Evolutionary conservation across 1,140 invertebrate genomes (phyloP).

Genomic region (Papilio dardanus): DNA sequence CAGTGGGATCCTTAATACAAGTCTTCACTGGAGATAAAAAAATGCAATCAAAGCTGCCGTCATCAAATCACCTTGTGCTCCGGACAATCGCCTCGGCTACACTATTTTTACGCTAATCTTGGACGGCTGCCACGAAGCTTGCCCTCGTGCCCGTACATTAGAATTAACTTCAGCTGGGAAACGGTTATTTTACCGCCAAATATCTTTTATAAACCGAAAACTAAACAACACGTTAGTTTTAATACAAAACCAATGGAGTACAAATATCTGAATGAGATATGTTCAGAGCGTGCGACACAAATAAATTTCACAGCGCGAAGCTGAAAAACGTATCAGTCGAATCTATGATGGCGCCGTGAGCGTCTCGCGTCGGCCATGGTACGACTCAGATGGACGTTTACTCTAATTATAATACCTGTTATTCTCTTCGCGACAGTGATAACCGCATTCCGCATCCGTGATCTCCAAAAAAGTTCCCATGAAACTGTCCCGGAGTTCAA

Average conservation of each 20-base stretch:
- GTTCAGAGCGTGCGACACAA: constrained; percentile 60
- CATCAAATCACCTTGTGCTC: constrained; percentile 59
- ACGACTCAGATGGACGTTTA: constrained; percentile 71
- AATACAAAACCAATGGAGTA: constrained; percentile 62
- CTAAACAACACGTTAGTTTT: constrained; percentile 53
- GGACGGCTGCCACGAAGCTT: constrained; percentile 70
- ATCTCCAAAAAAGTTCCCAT: constrained; percentile 62
- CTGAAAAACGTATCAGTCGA: constrained; percentile 66
- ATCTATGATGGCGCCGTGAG: constrained; percentile 75
- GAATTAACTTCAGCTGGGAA: constrained; percentile 68
- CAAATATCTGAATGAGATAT: constrained; percentile 56
- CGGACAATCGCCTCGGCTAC: constrained; percentile 73
- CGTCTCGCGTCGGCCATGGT: constrained; percentile 72
- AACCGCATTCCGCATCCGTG: constrained; percentile 79
- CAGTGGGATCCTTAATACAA: not conserved
- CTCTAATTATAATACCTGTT: constrained; percentile 74
- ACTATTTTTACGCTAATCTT: constrained; percentile 78
- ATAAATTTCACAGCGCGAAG: constrained; percentile 60
- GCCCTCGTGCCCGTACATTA: constrained; percentile 68
- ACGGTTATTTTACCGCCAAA: constrained; percentile 66
- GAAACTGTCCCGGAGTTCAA: constrained; percentile 56
- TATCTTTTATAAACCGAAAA: constrained; percentile 52
- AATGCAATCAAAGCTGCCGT: constrained; percentile 66
- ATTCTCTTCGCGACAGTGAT: constrained; percentile 75
- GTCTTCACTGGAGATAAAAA: constrained; percentile 32